Base-by-base conservation (phyloP, 2,888 invertebrate species). In the Osmoderma eremita region DNA sequence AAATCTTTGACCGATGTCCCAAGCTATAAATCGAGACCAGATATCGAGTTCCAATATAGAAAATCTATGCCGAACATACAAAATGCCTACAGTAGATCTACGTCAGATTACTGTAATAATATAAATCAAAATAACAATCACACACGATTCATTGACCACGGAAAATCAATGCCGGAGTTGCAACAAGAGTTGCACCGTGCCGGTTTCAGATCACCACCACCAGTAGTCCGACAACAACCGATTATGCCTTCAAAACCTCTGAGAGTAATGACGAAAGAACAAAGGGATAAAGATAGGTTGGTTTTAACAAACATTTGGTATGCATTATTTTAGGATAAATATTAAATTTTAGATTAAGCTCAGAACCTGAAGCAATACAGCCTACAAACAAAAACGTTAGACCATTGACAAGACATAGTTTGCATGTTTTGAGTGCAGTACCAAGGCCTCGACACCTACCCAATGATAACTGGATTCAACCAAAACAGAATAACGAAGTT, bases 371-470 rank as follows among this genome's bases (percentile, higher is more conserved):
- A 65, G 58, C 67, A 39, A 51, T 67, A n/a, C 63, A 66, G 45
- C 61, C 71, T 45, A 68, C 68, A 48, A 69, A 70, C 53, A 70
- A 74, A 42, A 72, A 71, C 24, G 63, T 68, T 12, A 74, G 88
- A 68, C 88, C 90, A 65, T 90, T 92, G 88, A 87, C 89, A 20
- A 85, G 90, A 71, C 90, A 91, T 74, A 90, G 90, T 4, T 78
- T 90, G 64, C 88, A 90, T 73, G 85, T 83, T 8, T 82, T 93
- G 6, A 92, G 92, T 77, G 92, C 93, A 24, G 91, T 90, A 17
- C 93, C 94, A 1, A 89, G 91, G 67, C 88, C 91, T 17, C 88
- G 91, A 76, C 87, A 91, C 78, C 89, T 91, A 69, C 87, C 88
- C 30, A 88, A 85, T 70, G 85, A 88, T 62, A 90, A 91, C 68